A percentile compares a stretch with the other conserved stretches of the same genome.
phyloP scores from a whole-genome alignment of 2,888 invertebrate species.

The Cantharis nigra region DNA sequence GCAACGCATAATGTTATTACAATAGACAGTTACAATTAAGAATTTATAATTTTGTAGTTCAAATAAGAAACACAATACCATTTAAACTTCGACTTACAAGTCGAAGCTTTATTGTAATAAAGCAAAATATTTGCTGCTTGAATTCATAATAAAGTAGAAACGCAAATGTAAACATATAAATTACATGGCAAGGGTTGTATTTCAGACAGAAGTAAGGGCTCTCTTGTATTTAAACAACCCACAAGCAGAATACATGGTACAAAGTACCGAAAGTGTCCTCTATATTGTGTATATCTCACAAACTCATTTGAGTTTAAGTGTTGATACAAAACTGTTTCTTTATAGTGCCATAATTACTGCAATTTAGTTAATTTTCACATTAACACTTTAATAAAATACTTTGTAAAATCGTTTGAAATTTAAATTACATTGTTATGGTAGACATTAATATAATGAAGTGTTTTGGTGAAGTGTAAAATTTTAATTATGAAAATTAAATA shows the following conservation, averaged over 20 bases:
- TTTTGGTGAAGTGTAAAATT: conserved; percentile 26
- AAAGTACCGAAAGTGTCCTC: conserved; percentile 28
- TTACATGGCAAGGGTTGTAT: conserved; percentile 29
- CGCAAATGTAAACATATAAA: conserved; percentile 31
- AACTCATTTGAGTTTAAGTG: conserved; percentile 32
- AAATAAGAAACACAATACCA: neutral
- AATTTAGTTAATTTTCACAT: conserved; percentile 31
- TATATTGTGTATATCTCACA: conserved; percentile 23
- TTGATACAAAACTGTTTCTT: conserved; percentile 29
- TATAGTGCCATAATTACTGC: conserved; percentile 28
- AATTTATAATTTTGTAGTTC: too few species aligned
- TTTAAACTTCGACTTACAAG: neutral
- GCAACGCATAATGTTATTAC: too few species aligned
- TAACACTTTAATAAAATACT: conserved; percentile 26
- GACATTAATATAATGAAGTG: conserved; percentile 24
- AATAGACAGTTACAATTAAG: too few species aligned
- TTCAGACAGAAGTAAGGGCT: conserved; percentile 20
- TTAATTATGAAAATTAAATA: conserved; percentile 26
- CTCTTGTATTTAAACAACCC: conserved; percentile 17
- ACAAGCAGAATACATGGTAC: conserved; percentile 18
- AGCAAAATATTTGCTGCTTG: neutral
- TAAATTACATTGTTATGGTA: conserved; percentile 23
- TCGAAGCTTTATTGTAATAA: neutral
- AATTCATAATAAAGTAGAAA: conserved; percentile 12
- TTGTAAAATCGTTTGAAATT: conserved; percentile 21